These are phyloP conservation scores for Drosophila austrosaltans DNA, from an alignment of 2,888 invertebrate genomes.

Conservation along the genomic window DNA sequence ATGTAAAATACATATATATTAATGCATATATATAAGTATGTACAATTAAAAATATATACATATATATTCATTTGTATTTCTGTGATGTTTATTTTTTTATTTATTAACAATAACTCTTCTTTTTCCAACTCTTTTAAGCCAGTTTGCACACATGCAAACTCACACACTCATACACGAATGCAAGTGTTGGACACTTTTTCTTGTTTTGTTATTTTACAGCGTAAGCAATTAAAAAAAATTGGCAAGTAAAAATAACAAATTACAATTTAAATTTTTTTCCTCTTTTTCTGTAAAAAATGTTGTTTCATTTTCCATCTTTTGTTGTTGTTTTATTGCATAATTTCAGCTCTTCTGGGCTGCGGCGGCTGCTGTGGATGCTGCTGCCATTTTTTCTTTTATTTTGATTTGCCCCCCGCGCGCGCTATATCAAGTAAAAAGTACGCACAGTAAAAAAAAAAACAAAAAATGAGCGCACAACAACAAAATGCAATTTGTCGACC, in stretches of 20 bases:
- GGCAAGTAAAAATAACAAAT: constrained; percentile 18
- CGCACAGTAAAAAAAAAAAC: constrained; percentile 9
- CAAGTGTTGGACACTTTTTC: not conserved
- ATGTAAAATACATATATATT: not conserved
- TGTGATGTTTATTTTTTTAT: not conserved
- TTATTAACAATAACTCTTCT: not conserved
- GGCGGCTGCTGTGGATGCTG: constrained; percentile 49
- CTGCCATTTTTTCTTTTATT: constrained; percentile 55
- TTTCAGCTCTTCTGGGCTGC: constrained; percentile 46
- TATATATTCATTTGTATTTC: not conserved
- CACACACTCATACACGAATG: not conserved
- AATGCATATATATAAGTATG: not conserved
- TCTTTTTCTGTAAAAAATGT: not conserved
- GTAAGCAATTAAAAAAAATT: constrained; percentile 9
- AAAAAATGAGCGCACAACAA: not conserved
- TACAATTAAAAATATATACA: not conserved
- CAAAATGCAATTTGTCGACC: too few species aligned
- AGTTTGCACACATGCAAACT: not conserved
- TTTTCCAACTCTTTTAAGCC: not conserved
- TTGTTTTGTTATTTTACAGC: constrained; percentile 4
- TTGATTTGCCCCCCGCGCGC: constrained; percentile 30
- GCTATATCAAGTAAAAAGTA: constrained; percentile 52
- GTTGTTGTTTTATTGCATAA: constrained; percentile 56
- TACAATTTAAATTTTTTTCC: constrained; percentile 54
- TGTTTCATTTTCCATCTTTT: constrained; percentile 18